Conservation (phyloP, 2,888 invertebrate genomes). For the Ichneumoninae sp. region DNA sequence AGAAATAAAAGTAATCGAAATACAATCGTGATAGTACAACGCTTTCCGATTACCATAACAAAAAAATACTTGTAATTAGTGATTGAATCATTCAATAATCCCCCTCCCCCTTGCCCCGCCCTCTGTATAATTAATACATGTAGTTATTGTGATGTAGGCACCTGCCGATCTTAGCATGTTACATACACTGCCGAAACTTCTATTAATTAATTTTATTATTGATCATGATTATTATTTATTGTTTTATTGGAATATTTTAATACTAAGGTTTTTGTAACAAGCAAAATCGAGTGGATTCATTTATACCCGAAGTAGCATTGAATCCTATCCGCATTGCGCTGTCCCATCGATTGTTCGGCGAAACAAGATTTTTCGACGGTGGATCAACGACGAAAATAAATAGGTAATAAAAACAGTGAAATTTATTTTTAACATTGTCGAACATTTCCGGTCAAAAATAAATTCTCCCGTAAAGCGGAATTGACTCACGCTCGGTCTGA, state of each 20-base stretch:
- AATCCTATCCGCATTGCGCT: constrained; percentile 5
- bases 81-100: constrained; percentile 80
- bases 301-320: background rate
- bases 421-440: background rate
- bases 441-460: background rate
- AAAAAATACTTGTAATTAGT: constrained; percentile 76
- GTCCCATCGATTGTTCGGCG: background rate
- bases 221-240: constrained; percentile 83
- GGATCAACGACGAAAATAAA: background rate
- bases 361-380: background rate
- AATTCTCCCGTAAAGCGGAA: background rate
- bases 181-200: constrained; percentile 83
- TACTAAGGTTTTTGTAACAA: constrained; percentile 84
- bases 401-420: background rate
- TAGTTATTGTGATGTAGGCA: constrained; percentile 80
- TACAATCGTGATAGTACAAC: constrained; percentile 60
- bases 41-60: constrained; percentile 57
- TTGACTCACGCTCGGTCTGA: background rate
- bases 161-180: constrained; percentile 80
- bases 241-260: constrained; percentile 84
- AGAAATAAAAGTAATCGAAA: constrained; percentile 56
- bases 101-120: constrained; percentile 63
- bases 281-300: constrained; percentile 64
- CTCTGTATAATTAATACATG: constrained; percentile 68
- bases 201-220: constrained; percentile 82